Percentiles rank a stretch among this genome's conserved stretches.
These are phyloP conservation scores for Buathra laborator DNA, from an alignment of 2,888 invertebrate species.

Conservation along the genomic window DNA sequence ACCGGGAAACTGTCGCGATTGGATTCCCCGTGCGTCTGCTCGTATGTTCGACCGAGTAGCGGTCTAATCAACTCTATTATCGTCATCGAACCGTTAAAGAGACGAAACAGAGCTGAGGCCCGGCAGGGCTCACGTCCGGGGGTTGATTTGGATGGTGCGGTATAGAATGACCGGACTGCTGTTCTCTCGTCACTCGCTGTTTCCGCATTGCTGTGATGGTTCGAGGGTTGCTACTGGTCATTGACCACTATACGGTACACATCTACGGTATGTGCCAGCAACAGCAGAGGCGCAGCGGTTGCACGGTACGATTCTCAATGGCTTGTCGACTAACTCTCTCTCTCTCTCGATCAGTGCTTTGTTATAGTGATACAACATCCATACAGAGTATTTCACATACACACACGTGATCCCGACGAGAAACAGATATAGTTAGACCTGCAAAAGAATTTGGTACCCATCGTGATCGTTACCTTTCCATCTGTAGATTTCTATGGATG, in stretches of 20 bases:
- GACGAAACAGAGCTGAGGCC: constrained; percentile 39
- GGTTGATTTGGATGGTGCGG: constrained; percentile 49
- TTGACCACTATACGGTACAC: constrained; percentile 26
- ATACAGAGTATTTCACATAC: constrained; percentile 8
- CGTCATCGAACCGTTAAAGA: constrained; percentile 54
- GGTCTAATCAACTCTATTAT: constrained; percentile 66
- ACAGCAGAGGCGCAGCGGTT: constrained; percentile 5
- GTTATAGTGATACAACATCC: background rate
- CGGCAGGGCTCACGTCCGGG: background rate
- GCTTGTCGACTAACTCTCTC: constrained; percentile 23
- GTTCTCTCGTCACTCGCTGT: constrained; percentile 46
- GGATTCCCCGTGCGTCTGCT: constrained; percentile 41
- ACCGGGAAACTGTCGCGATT: constrained; percentile 53
- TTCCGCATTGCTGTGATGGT: constrained; percentile 47
- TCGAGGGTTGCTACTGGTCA: constrained; percentile 43
- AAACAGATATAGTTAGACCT: constrained; percentile 34
- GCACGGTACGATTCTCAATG: constrained; percentile 28
- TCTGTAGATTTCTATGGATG: constrained; percentile 22
- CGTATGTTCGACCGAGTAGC: constrained; percentile 43
- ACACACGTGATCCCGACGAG: background rate
- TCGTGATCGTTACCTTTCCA: constrained; percentile 27
- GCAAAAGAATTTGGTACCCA: constrained; percentile 16
- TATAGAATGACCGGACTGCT: constrained; percentile 32
- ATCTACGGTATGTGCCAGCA: constrained; percentile 14
- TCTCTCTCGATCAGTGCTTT: background rate